Percentiles rank a stretch among this genome's conserved stretches.
These are phyloP conservation scores for Papilio demoleus DNA, from an alignment of 2,888 invertebrate genomes.

Conservation along the genomic window DNA sequence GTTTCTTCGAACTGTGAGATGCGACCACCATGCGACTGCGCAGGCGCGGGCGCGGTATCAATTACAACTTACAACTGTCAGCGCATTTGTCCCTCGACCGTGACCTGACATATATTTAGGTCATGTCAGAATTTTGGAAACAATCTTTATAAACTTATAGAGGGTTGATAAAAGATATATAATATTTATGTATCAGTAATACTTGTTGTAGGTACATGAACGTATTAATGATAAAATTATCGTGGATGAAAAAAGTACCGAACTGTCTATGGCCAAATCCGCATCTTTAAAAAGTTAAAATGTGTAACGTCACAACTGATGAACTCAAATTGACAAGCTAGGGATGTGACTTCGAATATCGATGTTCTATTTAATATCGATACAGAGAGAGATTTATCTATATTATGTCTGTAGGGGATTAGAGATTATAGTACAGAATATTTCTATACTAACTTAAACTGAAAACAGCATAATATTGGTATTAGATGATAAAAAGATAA, in stretches of 20 bases:
- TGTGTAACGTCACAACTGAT: slow-evolving; percentile 22
- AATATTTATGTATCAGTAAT: neutral
- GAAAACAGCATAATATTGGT: too few relatives aligned
- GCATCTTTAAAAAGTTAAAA: slow-evolving; percentile 25
- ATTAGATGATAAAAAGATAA: too few relatives aligned
- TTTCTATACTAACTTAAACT: too few relatives aligned
- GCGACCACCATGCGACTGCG: slow-evolving; percentile 70
- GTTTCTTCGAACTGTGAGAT: slow-evolving; percentile 40
- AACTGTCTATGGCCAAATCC: slow-evolving; percentile 17
- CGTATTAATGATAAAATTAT: neutral
- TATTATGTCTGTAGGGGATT: too few relatives aligned
- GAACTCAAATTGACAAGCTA: slow-evolving; percentile 26
- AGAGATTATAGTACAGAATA: too few relatives aligned
- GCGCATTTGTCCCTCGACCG: slow-evolving; percentile 47
- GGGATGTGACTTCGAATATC: neutral
- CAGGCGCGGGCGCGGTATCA: slow-evolving; percentile 52
- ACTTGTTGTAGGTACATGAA: neutral
- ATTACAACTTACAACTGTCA: slow-evolving; percentile 63
- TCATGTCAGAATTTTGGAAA: neutral
- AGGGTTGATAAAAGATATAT: too few relatives aligned
- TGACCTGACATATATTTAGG: slow-evolving; percentile 28
- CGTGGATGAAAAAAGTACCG: slow-evolving; percentile 13
- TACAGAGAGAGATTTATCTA: too few relatives aligned
- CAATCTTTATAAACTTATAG: too few relatives aligned
- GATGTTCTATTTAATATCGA: neutral